phyloP scores from a whole-genome alignment of 2,113 vertebrate species.

The Pituophis catenifer region DNA sequence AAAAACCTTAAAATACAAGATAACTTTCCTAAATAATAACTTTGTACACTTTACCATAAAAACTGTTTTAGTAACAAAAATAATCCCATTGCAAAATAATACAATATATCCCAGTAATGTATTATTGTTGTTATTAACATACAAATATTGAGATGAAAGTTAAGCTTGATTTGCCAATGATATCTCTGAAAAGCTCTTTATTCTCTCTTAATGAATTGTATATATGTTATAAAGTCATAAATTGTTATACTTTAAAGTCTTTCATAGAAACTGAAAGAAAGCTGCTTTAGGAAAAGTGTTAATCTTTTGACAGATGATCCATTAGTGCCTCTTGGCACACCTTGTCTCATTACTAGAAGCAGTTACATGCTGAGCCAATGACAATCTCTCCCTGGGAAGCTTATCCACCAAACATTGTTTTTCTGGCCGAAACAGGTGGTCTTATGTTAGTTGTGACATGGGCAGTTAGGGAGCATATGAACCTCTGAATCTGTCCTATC shows the following conservation, averaged over 20 bases:
- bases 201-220: background rate
- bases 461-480: constrained; percentile 20
- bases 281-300: background rate
- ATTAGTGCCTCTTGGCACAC: background rate
- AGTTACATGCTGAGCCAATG: constrained; percentile 32
- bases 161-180: background rate
- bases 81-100: background rate
- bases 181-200: background rate
- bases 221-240: background rate
- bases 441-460: background rate
- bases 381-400: constrained; percentile 38
- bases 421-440: constrained; percentile 15
- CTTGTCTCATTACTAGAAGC: background rate
- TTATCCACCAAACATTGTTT: background rate
- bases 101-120: background rate
- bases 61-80: background rate
- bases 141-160: background rate
- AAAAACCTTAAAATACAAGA: background rate
- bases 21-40: background rate
- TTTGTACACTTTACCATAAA: background rate
- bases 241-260: background rate
- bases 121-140: background rate
- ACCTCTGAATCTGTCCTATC: background rate
- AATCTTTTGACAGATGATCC: background rate
- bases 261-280: background rate